phyloP scores from a whole-genome alignment of 2,888 invertebrate species.

The Stramonita haemastoma region DNA sequence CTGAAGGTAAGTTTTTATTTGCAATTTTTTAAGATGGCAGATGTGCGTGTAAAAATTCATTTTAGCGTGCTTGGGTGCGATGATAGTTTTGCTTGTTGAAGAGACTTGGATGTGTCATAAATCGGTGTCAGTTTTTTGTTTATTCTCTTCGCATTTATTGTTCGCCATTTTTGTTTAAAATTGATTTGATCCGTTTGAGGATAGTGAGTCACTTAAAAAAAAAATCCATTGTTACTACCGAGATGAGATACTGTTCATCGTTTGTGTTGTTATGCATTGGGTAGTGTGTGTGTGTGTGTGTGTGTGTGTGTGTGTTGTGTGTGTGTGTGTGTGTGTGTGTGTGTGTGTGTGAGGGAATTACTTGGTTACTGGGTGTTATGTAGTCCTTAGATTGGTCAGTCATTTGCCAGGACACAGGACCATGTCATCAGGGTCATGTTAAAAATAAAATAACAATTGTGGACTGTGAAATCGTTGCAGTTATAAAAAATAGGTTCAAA shows the following conservation, averaged over 20 bases:
- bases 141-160: conserved; percentile 39
- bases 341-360: not conserved
- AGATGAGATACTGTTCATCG: not conserved
- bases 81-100: not conserved
- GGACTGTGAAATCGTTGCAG: no score
- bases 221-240: not conserved
- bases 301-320: conserved; percentile 1
- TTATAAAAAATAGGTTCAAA: no score
- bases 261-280: not conserved
- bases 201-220: conserved; percentile 38
- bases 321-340: conserved; percentile 23
- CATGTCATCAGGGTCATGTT: no score
- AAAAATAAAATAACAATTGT: no score
- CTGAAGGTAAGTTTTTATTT: conserved; percentile 26
- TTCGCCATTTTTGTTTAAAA: conserved; percentile 46
- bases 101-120: not conserved
- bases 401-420: no score
- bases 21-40: conserved; percentile 1
- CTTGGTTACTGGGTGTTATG: no score
- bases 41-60: not conserved
- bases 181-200: conserved; percentile 44
- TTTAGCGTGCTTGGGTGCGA: not conserved
- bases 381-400: no score
- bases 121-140: conserved; percentile 32
- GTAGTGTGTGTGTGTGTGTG: not conserved